Evolutionary conservation across 2,113 vertebrate species (phyloP), one percentile per base, ranked within the genome.

Genomic region (Calidris pugnax): DNA sequence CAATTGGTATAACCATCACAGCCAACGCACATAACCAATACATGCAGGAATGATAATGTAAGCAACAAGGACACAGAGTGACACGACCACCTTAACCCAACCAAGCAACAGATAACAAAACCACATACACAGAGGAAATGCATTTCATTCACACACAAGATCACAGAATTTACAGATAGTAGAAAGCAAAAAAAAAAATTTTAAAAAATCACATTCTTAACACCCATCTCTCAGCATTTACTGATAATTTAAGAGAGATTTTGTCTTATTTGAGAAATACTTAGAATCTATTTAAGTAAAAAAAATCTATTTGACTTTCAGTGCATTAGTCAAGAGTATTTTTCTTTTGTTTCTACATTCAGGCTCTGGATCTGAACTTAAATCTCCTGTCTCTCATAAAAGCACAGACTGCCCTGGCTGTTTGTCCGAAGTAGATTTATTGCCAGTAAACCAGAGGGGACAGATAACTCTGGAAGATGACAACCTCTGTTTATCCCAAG

Each of bases 1-100:
- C 75, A 97, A 71, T 53, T 51, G 10, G 68, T 90, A 92, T 88
- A 93, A 95, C 76, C 51, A 92, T 79, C 87, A 97, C 76, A 97
- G 94, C 81, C 91, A 79, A 84, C 1, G 48, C 43, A 51, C 85
- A 96, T 75, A 94, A 69, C 48, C 55, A 91, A 95, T 71, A 95
- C 66, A 86, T 77, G 14, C 28, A 68, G 41, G 69, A 84, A 76
- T 28, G 53, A 94, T 71, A 95, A 78, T 1, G 4, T 67, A 89
- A 87, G 93, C 91, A 97, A 91, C 82, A 96, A 91, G 45, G 39
- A 93, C 6, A 4, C 30, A 26, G 32, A 47, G 56, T 28, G 48
- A 93, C 87, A 71, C 13, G 11, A 60, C 19, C 48, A 50, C 47
- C 56, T 56, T 51, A 87, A 59, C 19, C 15, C 32, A 96, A 64